Evolutionary conservation across 2,797 vertebrate genomes (phyloP).

Genomic region (Natrix natrix): DNA sequence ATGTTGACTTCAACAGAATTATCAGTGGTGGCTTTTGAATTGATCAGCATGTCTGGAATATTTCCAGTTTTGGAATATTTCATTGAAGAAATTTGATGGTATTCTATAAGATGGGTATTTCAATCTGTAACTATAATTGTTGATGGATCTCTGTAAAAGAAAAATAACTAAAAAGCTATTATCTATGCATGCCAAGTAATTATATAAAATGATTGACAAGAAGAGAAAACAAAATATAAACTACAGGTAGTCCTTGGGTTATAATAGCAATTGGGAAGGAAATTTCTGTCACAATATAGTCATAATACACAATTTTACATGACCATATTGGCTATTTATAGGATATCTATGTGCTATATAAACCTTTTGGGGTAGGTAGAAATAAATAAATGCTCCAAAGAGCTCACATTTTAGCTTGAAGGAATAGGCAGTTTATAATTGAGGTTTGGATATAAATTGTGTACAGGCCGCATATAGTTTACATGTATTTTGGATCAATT

Average conservation of each 20-base stretch:
- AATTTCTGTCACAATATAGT: background rate
- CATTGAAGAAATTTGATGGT: background rate
- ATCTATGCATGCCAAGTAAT: background rate
- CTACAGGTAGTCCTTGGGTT: background rate
- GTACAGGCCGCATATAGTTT: background rate
- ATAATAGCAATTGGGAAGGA: background rate
- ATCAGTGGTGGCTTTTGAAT: background rate
- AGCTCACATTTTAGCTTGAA: background rate
- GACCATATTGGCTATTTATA: background rate
- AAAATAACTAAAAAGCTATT: background rate
- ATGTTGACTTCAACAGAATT: background rate
- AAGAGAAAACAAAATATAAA: background rate
- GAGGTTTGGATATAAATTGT: background rate
- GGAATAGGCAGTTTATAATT: background rate
- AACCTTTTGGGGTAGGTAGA: background rate
- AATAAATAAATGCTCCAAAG: background rate
- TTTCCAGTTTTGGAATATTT: background rate
- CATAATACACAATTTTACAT: background rate
- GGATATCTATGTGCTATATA: background rate
- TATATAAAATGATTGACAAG: background rate
- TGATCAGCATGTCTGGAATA: background rate
- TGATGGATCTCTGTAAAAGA: background rate
- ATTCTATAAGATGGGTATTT: conserved; percentile 3
- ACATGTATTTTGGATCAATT: background rate
- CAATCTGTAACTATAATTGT: background rate